A percentile compares a stretch with the other conserved stretches of the same genome.
Evolutionary conservation across 2,113 vertebrate genomes (phyloP).

Genomic region (Serinus canaria): DNA sequence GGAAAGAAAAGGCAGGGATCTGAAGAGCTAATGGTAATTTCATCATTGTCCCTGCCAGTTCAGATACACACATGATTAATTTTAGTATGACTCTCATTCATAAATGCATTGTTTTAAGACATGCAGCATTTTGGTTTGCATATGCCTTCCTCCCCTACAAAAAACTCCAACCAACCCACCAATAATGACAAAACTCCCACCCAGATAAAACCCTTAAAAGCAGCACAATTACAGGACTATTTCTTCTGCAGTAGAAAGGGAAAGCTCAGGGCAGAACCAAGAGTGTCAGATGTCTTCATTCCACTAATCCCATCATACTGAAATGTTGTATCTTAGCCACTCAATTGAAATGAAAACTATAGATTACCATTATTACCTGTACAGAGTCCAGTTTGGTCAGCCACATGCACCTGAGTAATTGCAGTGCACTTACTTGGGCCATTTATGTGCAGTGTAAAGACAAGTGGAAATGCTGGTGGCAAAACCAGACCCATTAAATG

Average conservation of each 20-base stretch:
- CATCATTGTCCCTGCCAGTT: not conserved
- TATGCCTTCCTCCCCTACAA: not conserved
- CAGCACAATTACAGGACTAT: not conserved
- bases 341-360: not conserved
- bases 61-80: not conserved
- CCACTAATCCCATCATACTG: not conserved
- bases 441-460: not conserved
- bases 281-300: not conserved
- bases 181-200: not conserved
- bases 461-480: not conserved
- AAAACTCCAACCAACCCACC: not conserved
- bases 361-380: not conserved
- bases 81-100: not conserved
- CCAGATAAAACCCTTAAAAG: not conserved
- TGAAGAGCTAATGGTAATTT: not conserved
- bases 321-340: not conserved
- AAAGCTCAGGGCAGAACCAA: not conserved
- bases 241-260: not conserved
- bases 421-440: not conserved
- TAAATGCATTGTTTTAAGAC: not conserved
- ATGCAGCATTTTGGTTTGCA: not conserved
- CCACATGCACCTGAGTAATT: not conserved
- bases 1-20: not conserved
- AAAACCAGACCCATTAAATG: not conserved
- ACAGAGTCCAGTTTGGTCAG: not conserved